phyloP scores from a whole-genome alignment of 2,797 vertebrate genomes.

The Phrynocephalus vlangalii region DNA sequence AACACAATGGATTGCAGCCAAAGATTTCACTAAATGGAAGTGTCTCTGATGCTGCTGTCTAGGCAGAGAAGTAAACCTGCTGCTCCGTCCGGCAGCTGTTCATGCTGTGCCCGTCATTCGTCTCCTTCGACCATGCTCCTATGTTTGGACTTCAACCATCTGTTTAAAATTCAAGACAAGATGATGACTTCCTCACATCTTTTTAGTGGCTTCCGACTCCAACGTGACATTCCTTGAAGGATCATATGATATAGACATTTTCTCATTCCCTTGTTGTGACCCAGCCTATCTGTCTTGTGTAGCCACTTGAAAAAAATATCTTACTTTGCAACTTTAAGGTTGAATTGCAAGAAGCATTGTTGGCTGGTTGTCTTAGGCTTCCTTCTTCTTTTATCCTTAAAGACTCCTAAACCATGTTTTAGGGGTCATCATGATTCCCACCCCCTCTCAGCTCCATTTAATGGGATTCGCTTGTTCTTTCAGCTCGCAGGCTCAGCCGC shows the following conservation, averaged over 20 bases:
- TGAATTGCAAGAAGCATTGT: neutral
- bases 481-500: neutral
- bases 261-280: conserved; percentile 8
- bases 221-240: neutral
- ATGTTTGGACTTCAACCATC: neutral
- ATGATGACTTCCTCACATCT: neutral
- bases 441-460: neutral
- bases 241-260: rapidly evolving
- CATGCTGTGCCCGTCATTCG: rapidly evolving
- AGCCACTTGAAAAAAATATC: neutral
- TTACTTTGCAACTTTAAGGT: neutral
- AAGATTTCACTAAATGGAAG: conserved; percentile 62
- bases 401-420: neutral
- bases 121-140: neutral
- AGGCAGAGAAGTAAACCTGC: neutral
- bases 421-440: neutral
- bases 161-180: neutral
- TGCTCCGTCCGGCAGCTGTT: conserved; percentile 6
- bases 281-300: neutral
- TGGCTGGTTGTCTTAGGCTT: neutral
- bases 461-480: neutral
- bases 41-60: conserved; percentile 38
- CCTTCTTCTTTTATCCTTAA: neutral
- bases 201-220: neutral
- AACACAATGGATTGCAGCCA: conserved; percentile 76